phyloP scores from a whole-genome alignment of 2,888 invertebrate genomes.

The Smittia sp. region DNA sequence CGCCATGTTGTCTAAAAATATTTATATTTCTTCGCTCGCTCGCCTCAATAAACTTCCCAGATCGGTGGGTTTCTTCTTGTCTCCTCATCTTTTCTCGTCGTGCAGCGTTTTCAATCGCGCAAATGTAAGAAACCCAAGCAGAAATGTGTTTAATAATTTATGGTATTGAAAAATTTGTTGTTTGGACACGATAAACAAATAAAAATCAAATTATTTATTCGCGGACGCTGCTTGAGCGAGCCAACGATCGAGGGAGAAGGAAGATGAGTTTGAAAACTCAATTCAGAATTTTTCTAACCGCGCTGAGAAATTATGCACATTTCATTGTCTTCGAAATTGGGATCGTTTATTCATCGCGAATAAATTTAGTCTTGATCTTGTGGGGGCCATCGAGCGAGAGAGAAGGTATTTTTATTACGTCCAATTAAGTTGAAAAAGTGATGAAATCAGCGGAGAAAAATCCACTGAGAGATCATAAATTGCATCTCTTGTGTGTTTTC shows the following conservation, averaged over 20 bases:
- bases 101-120: not conserved
- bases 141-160: conserved; percentile 22
- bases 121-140: not conserved
- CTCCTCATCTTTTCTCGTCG: not conserved
- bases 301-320: conserved; percentile 29
- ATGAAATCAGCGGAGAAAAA: conserved; percentile 32
- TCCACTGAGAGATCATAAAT: conserved; percentile 28
- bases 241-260: not conserved
- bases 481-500: conserved; percentile 15
- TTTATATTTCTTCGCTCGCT: conserved; percentile 8
- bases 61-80: not conserved
- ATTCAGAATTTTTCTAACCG: not conserved
- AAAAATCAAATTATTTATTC: conserved; percentile 38
- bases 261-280: not conserved
- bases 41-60: conserved; percentile 22
- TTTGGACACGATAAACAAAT: conserved; percentile 36
- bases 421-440: conserved; percentile 40
- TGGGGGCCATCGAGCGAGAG: not conserved
- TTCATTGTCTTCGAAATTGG: conserved; percentile 27
- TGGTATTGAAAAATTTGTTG: conserved; percentile 32
- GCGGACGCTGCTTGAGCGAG: not conserved
- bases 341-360: conserved; percentile 28
- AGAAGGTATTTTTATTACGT: conserved; percentile 33
- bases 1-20: conserved; percentile 40
- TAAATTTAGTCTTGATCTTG: not conserved